Percentiles rank a stretch among this genome's conserved stretches.
Conservation (phyloP, 1,140 invertebrate species). For the Bombus breviceps region DNA sequence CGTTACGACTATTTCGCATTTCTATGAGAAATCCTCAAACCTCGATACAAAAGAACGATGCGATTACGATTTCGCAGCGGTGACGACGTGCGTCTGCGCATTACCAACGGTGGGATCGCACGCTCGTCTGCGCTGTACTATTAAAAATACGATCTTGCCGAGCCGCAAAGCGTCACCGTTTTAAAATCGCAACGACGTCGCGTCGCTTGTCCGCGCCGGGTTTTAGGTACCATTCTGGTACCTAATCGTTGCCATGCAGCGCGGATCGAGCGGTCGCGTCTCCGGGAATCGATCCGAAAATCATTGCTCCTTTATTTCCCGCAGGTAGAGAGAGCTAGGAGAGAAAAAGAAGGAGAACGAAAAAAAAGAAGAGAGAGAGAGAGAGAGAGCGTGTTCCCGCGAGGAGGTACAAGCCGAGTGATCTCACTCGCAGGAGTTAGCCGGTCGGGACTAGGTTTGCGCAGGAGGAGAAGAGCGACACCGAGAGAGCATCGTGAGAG, state of each 20-base stretch:
- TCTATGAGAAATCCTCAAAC: too few relatives aligned
- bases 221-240: too few relatives aligned
- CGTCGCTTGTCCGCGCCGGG: too few relatives aligned
- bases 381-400: conserved; percentile 45
- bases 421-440: conserved; percentile 66
- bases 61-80: too few relatives aligned
- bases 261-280: not conserved
- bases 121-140: too few relatives aligned
- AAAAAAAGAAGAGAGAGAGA: not conserved
- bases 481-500: conserved; percentile 26
- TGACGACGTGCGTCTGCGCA: too few relatives aligned
- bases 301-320: conserved; percentile 63
- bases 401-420: conserved; percentile 58
- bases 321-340: conserved; percentile 45
- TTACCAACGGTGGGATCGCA: too few relatives aligned
- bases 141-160: too few relatives aligned
- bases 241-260: not conserved
- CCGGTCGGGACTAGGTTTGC: conserved; percentile 66
- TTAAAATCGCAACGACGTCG: too few relatives aligned
- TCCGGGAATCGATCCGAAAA: conserved; percentile 48
- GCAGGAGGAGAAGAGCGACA: conserved; percentile 66
- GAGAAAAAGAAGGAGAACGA: conserved; percentile 8
- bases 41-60: too few relatives aligned
- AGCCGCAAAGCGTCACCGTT: too few relatives aligned
- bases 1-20: too few relatives aligned